Base-by-base conservation (phyloP, 2,888 invertebrate species). In the Boloria selene region DNA sequence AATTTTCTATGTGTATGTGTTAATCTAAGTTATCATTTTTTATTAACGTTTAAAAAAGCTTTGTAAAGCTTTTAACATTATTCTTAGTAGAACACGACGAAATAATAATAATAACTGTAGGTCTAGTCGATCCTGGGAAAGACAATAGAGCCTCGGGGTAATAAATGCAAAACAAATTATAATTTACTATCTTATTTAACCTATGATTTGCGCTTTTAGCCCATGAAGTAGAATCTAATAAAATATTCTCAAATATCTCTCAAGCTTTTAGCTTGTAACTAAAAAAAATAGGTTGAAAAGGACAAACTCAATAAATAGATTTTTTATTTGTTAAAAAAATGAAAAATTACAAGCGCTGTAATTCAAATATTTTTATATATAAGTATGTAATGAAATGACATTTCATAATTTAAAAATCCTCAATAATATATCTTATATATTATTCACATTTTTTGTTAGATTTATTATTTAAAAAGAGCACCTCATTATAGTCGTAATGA, bases 121-220 rank as follows among this genome's bases (percentile, higher is more conserved):
- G 6, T 31, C 47, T 4, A 47, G 14, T n/a, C 14, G 14, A 50
- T 50, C 49, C 49, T 38, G 3, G 13, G 16, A 31, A 50, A 14
- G 14, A 56, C 45, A 31, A 22, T n/a, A 13, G 31, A 49, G 47
- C 26, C 31, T 49, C 3, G 18, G 7, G 13, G 18, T 44, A 55
- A 16, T 61, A 50, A 13, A 61, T 44, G 54, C 44, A 58, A 49
- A 42, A 59, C 18, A 54, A 62, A 68, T 65, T 62, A 62, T 38
- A 61, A 58, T 58, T n/a, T 53, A 16, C 58, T 50, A 68, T 65
- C 42, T 47, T 50, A 60, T 55, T 61, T 54, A 62, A 68, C 47
- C 50, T 42, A 31, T 62, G 62, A 65, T 59, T 65, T 62, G 62
- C 54, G 47, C 17, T 58, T 38, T 54, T 55, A 17, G 6, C 62